Evolutionary conservation across 2,113 vertebrate genomes (phyloP).

Genomic region (Salvator merianae): DNA sequence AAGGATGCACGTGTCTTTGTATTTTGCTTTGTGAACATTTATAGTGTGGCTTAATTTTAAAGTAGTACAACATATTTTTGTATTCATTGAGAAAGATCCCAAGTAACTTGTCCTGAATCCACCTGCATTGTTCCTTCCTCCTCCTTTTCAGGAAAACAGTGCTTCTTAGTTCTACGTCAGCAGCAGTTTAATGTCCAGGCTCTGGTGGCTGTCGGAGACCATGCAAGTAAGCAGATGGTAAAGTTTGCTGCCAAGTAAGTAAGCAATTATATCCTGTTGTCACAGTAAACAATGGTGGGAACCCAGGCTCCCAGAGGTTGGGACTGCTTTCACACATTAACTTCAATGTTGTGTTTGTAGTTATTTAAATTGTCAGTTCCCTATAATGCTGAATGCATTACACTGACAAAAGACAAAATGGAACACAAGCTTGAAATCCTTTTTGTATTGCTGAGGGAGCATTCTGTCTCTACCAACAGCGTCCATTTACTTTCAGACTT

Average conservation of each 20-base stretch:
- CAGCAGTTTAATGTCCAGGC: conserved; percentile 98
- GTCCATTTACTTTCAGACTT: conserved; percentile 76
- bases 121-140: conserved; percentile 70
- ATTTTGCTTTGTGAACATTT: conserved; percentile 2
- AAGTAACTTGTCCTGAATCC: conserved; percentile 63
- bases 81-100: conserved; percentile 60
- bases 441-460: conserved; percentile 80
- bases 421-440: conserved; percentile 78
- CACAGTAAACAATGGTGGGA: conserved; percentile 96
- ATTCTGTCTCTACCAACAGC: conserved; percentile 70
- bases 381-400: conserved; percentile 76
- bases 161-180: conserved; percentile 96
- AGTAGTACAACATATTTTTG: conserved; percentile 52
- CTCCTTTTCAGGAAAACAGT: conserved; percentile 92
- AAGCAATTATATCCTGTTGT: conserved; percentile 91
- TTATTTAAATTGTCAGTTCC: conserved; percentile 84
- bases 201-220: conserved; percentile 95
- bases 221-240: conserved; percentile 99
- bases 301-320: conserved; percentile 81
- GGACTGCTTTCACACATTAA: conserved; percentile 91
- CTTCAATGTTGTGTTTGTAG: conserved; percentile 87
- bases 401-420: conserved; percentile 80
- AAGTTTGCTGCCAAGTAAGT: conserved; percentile 99
- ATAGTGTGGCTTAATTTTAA: conserved; percentile 41
- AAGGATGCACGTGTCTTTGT: neutral